Conservation (phyloP, 2,797 vertebrate species). For the Cottoperca gobio region DNA sequence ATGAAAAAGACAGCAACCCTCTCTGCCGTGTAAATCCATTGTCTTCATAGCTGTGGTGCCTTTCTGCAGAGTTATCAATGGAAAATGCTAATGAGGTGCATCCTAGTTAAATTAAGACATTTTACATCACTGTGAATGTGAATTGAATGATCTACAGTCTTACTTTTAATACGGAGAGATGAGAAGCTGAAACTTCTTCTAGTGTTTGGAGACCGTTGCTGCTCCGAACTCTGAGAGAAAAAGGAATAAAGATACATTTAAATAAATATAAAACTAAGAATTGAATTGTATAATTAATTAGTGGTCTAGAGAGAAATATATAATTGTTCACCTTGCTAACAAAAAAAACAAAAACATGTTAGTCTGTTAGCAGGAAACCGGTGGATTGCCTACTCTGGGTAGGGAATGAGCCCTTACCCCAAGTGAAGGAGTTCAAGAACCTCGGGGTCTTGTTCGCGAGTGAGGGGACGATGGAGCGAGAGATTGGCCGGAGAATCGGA, state of each 20-base stretch:
- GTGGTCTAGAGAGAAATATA: neutral
- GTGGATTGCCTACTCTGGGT: too few relatives aligned
- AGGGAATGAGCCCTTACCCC: too few relatives aligned
- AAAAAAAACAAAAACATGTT: neutral
- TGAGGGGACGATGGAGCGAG: too few relatives aligned
- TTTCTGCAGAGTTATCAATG: slow-evolving; percentile 36
- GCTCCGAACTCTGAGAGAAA: slow-evolving; percentile 36
- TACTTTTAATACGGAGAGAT: slow-evolving; percentile 76
- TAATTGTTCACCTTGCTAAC: neutral
- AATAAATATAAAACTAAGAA: neutral
- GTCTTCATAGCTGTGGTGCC: slow-evolving; percentile 48
- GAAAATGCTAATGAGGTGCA: slow-evolving; percentile 1
- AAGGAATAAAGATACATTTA: neutral
- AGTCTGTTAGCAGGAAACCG: too few relatives aligned
- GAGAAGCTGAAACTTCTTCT: slow-evolving; percentile 72
- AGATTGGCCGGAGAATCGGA: too few relatives aligned
- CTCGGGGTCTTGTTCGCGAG: too few relatives aligned
- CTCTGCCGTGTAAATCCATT: slow-evolving; percentile 28
- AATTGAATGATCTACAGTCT: neutral
- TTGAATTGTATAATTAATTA: neutral
- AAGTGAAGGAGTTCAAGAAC: too few relatives aligned
- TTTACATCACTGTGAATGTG: neutral
- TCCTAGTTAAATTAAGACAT: neutral
- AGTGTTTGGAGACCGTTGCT: slow-evolving; percentile 13
- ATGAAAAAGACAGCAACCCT: slow-evolving; percentile 69